phyloP scores from a whole-genome alignment of 2,888 invertebrate genomes.

The Cryptophagus acutangulus region DNA sequence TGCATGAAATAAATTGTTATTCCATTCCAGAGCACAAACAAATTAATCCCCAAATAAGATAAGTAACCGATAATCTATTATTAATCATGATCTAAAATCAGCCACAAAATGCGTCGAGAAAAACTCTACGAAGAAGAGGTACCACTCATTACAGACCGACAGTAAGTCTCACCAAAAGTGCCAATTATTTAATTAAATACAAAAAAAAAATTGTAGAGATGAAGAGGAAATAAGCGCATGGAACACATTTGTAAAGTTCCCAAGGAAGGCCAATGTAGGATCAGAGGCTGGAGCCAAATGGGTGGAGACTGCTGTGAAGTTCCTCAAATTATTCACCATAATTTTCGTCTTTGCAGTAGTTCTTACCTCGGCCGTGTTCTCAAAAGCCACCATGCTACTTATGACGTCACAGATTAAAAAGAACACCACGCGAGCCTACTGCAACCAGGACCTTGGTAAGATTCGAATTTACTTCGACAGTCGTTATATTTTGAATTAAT shows the following conservation, averaged over 20 bases:
- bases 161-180: too few relatives aligned
- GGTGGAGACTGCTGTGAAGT: slow-evolving; percentile 58
- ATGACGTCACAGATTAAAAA: slow-evolving; percentile 66
- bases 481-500: not conserved
- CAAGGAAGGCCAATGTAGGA: slow-evolving; percentile 61
- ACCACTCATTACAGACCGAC: too few relatives aligned
- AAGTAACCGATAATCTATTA: too few relatives aligned
- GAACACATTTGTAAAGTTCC: slow-evolving; percentile 75
- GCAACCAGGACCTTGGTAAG: slow-evolving; percentile 52
- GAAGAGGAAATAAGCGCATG: too few relatives aligned
- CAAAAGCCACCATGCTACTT: slow-evolving; percentile 69
- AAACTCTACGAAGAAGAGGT: too few relatives aligned
- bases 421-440: slow-evolving; percentile 54
- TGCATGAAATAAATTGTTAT: too few relatives aligned
- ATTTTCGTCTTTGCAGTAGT: slow-evolving; percentile 62
- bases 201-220: too few relatives aligned
- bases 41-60: too few relatives aligned
- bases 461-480: not conserved
- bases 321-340: slow-evolving; percentile 66
- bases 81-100: too few relatives aligned
- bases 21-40: too few relatives aligned
- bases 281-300: slow-evolving; percentile 62
- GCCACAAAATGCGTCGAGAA: too few relatives aligned
- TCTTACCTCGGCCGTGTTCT: slow-evolving; percentile 61
- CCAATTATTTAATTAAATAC: too few relatives aligned